Evolutionary conservation across 1,140 invertebrate genomes (phyloP), one percentile per base, ranked within the genome.

Genomic region (Vanessa atalanta): DNA sequence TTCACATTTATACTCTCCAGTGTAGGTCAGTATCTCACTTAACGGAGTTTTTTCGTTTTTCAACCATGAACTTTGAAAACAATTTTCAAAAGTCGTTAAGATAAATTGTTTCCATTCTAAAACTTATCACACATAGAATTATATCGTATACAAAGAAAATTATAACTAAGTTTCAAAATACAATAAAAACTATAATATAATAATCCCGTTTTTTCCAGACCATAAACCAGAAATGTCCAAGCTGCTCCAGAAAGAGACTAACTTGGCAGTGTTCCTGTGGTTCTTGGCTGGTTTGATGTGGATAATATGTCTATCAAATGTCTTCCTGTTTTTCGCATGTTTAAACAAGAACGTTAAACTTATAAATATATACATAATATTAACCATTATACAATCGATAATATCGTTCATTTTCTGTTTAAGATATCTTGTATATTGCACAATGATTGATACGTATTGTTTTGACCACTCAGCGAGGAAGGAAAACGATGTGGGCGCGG

Each of bases 391-490:
- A 15, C 57, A 61, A 3, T 20, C 31, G 57, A 37, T 61, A 12
- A 31, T 15, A 61, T 37, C 57, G 26, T 61, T 61, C 15, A 11
- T 61, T 7, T 61, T 61, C 26, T 61, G 57, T 37, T 14, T 61
- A 15, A 61, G 57, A 61, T 61, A 61, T 37, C 31, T 61, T 7
- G n/a, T 61, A 37, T 37, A 15, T 31, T 61, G 57, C 31, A 61
- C 57, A 7, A 12, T 37, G 14, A 15, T 61, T 15, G 57, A 61
- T 61, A 61, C 15, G 20, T 7, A 5, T 37, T 61, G 57, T 37
- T 61, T 61, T 8, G 31, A 37, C 6, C 57, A 61, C 15, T 31
- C 26, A 6, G 0, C 1, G 2, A 26, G 57, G 2, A n/a, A 61
- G 20, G 57, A 61, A 14, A 37, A 31, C 20, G 57, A 61, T 61